Percentiles rank a stretch among this genome's conserved stretches.
Evolutionary conservation across 2,797 vertebrate genomes (phyloP).

Genomic region (Dipus sagitta): DNA sequence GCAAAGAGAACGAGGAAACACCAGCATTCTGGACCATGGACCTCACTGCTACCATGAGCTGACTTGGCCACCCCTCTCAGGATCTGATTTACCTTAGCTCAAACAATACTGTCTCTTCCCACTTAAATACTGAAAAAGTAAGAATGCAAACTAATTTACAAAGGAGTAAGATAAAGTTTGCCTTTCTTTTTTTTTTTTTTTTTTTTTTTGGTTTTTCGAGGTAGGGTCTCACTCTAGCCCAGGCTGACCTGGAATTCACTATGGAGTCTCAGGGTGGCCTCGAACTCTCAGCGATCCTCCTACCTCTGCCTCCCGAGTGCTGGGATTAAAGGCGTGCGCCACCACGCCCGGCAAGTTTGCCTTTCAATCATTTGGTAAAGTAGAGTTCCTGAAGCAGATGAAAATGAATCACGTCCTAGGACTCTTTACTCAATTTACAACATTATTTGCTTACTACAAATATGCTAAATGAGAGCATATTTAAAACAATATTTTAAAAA

Average conservation of each 20-base stretch:
- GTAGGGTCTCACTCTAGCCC: no score
- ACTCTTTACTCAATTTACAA: not conserved
- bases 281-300: no score
- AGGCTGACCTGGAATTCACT: no score
- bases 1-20: not conserved
- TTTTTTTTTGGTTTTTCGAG: no score
- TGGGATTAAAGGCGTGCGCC: no score
- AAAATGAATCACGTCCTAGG: not conserved
- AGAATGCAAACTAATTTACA: not conserved
- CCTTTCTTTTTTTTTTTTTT: no score
- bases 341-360: no score
- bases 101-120: not conserved
- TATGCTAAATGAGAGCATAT: not conserved
- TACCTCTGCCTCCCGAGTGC: no score
- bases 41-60: no score
- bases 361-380: not conserved
- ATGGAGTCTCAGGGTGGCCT: no score
- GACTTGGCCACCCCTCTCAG: not conserved
- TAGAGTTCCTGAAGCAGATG: not conserved
- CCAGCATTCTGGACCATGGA: not conserved
- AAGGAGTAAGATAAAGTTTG: not conserved
- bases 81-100: not conserved
- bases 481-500: not conserved
- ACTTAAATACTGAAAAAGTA: not conserved
- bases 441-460: not conserved